These are phyloP conservation scores for Chondrilla cf. caribensis DNA, from an alignment of 37 sponge, comb jelly and placozoan genomes.

Conservation along the genomic window DNA sequence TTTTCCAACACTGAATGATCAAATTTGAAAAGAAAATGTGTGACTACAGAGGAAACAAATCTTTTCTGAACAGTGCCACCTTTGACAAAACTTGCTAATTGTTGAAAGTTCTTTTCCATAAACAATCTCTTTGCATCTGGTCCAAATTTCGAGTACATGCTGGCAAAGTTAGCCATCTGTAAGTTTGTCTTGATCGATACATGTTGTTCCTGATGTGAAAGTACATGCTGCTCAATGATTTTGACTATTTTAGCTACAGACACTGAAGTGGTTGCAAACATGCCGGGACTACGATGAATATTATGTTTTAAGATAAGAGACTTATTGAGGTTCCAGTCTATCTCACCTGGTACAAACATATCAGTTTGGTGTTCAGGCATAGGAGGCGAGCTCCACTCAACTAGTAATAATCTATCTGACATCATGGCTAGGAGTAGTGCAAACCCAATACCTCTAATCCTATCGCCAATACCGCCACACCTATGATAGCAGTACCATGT, in stretches of 20 bases:
- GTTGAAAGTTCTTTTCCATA: too few species aligned
- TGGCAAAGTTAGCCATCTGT: too few species aligned
- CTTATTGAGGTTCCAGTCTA: not conserved
- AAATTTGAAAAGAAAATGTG: conserved; percentile 29
- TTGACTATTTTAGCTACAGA: too few species aligned
- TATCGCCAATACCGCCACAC: conserved; percentile 44
- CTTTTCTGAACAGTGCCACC: not conserved
- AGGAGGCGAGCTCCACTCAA: conserved; percentile 25
- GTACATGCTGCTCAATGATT: not conserved
- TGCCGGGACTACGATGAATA: too few species aligned
- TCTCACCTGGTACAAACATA: not conserved
- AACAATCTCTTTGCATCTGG: too few species aligned
- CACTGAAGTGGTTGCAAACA: too few species aligned
- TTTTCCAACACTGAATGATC: not conserved
- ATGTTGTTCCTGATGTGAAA: too few species aligned
- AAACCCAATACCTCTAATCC: conserved; percentile 9
- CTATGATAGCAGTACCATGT: conserved; percentile 31
- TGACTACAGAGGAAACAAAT: not conserved
- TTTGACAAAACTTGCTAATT: too few species aligned
- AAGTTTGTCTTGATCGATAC: too few species aligned
- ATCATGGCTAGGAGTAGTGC: conserved; percentile 21
- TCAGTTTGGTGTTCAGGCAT: not conserved
- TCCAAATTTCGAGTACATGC: too few species aligned
- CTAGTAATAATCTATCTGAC: conserved; percentile 23
- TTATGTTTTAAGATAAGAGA: too few species aligned